phyloP scores from a whole-genome alignment of 2,113 vertebrate genomes.

The Cavia aperea region DNA sequence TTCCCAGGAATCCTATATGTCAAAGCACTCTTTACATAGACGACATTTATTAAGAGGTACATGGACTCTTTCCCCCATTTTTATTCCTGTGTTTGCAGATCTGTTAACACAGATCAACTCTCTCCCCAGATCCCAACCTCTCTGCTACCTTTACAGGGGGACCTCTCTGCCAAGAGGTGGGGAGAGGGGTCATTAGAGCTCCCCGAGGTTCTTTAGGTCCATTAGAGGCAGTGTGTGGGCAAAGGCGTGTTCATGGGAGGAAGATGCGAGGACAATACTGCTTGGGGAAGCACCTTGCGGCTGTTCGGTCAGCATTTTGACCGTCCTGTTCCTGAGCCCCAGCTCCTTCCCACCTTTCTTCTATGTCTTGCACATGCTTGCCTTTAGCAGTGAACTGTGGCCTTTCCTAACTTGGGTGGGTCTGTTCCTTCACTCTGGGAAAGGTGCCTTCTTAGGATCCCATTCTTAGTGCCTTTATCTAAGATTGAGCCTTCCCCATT shows the following conservation, averaged over 20 bases:
- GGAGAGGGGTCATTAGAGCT: background rate
- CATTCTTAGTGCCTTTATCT: conserved; percentile 5
- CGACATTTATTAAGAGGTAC: background rate
- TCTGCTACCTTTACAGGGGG: background rate
- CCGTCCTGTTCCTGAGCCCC: background rate
- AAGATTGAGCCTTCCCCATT: background rate
- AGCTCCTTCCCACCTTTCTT: background rate
- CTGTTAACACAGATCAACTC: background rate
- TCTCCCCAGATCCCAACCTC: background rate
- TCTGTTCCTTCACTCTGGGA: conserved; percentile 1
- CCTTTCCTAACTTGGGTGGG: background rate
- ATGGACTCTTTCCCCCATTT: background rate
- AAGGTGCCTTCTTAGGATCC: background rate
- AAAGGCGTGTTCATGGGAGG: background rate
- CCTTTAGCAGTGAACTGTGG: background rate
- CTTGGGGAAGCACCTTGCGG: rapidly evolving
- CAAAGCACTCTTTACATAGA: background rate
- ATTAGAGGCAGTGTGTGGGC: background rate
- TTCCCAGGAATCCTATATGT: background rate
- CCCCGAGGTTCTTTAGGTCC: background rate
- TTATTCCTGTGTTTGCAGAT: background rate
- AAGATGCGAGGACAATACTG: rapidly evolving
- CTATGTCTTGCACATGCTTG: rapidly evolving
- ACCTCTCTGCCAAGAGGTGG: background rate
- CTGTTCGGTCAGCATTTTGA: background rate